Evolutionary conservation across 1,140 invertebrate genomes (phyloP).

Genomic region (Drosophila seguyi): DNA sequence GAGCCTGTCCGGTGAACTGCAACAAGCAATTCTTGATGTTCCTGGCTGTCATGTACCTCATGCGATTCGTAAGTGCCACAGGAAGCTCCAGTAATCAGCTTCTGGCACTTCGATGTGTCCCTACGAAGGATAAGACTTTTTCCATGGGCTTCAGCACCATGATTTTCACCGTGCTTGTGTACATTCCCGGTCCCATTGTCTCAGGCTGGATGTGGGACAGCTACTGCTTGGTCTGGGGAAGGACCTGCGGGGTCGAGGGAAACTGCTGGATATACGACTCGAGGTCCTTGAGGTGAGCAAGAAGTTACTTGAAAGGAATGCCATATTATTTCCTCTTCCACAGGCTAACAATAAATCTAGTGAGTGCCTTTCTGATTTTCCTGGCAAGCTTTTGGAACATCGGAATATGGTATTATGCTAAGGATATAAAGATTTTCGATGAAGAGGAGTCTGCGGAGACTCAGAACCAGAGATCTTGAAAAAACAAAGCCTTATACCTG

Average conservation of each 20-base stretch:
- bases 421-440: constrained; percentile 89
- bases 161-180: constrained; percentile 88
- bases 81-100: constrained; percentile 89
- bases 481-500: no score
- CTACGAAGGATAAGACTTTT: constrained; percentile 89
- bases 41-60: constrained; percentile 88
- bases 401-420: constrained; percentile 89
- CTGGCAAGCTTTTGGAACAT: constrained; percentile 89
- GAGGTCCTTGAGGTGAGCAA: constrained; percentile 86
- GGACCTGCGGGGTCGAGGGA: constrained; percentile 89
- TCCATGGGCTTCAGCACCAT: constrained; percentile 88
- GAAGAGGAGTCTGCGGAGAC: constrained; percentile 85
- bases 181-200: constrained; percentile 90
- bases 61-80: constrained; percentile 89
- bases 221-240: constrained; percentile 90
- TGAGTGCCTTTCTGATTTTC: constrained; percentile 87
- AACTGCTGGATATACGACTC: constrained; percentile 91
- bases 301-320: no score
- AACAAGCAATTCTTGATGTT: constrained; percentile 88
- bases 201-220: constrained; percentile 90
- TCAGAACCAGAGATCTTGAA: constrained; percentile 12
- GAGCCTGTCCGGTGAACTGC: constrained; percentile 89
- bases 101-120: constrained; percentile 88
- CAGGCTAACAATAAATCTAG: constrained; percentile 88
- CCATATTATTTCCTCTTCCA: neutral